These are phyloP conservation scores for Poecilia wingei DNA, from an alignment of 2,797 vertebrate genomes.

Conservation along the genomic window DNA sequence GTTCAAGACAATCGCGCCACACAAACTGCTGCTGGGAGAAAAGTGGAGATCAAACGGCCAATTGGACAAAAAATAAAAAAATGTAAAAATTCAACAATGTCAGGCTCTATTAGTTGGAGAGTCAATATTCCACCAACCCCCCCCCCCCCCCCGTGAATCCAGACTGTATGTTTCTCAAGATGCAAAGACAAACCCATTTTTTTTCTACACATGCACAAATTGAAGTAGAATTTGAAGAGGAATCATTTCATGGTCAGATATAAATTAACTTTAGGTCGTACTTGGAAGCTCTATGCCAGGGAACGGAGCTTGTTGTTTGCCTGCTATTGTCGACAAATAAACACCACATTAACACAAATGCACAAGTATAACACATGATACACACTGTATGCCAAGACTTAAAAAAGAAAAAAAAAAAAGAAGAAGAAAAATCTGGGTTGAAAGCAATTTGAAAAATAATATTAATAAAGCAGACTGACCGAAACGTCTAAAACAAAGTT, in stretches of 20 bases:
- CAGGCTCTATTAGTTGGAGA: slow-evolving; percentile 1
- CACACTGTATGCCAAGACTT: slow-evolving; percentile 76
- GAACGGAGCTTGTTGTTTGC: slow-evolving; percentile 87
- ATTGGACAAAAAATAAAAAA: slow-evolving; percentile 2
- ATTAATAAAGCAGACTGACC: slow-evolving; percentile 6
- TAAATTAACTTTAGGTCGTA: slow-evolving; percentile 81
- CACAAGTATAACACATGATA: slow-evolving; percentile 78
- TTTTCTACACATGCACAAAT: slow-evolving; percentile 79
- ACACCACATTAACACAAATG: slow-evolving; percentile 84
- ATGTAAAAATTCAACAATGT: neutral
- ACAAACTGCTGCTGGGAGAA: slow-evolving; percentile 7
- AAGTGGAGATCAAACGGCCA: neutral
- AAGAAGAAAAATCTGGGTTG: neutral
- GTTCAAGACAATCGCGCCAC: slow-evolving; percentile 27
- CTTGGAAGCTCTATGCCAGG: slow-evolving; percentile 88
- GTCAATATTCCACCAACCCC: neutral
- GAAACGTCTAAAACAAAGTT: neutral
- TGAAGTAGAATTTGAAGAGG: slow-evolving; percentile 76
- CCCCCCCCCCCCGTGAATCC: slow-evolving; percentile 52
- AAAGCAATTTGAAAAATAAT: slow-evolving; percentile 12
- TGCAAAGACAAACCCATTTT: slow-evolving; percentile 71
- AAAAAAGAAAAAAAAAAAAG: neutral
- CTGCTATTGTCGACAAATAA: slow-evolving; percentile 87
- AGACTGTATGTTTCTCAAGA: slow-evolving; percentile 73
- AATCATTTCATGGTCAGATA: slow-evolving; percentile 77